These are phyloP conservation scores for Bubalus kerabau DNA, from an alignment of 2,113 vertebrate species.

Conservation along the genomic window DNA sequence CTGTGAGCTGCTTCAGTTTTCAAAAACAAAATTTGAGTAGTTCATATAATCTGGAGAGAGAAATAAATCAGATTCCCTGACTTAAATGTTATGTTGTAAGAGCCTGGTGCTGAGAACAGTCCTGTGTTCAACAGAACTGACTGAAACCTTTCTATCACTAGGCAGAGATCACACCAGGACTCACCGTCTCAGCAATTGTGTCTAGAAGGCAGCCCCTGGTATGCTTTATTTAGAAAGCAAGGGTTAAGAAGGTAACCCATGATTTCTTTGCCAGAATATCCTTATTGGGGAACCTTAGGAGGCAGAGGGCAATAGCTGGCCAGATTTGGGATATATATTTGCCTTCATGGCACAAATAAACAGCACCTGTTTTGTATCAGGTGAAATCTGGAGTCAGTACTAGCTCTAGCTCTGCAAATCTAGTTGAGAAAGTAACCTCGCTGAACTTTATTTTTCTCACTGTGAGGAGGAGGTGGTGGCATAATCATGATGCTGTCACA, in stretches of 20 bases:
- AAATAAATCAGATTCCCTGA: neutral
- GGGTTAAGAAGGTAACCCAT: neutral
- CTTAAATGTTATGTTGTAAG: neutral
- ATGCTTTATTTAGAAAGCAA: neutral
- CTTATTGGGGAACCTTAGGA: neutral
- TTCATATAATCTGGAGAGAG: neutral
- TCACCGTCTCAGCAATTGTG: neutral
- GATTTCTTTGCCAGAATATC: neutral
- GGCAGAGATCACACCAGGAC: neutral
- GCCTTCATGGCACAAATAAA: neutral
- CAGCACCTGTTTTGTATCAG: neutral
- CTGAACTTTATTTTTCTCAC: neutral
- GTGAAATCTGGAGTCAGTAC: neutral
- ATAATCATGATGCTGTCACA: neutral
- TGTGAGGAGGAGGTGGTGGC: neutral
- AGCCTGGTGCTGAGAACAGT: neutral
- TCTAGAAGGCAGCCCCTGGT: neutral
- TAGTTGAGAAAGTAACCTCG: neutral
- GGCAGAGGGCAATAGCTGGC: neutral
- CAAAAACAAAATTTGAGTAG: neutral
- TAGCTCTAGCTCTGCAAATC: neutral
- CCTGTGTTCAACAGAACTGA: rapidly evolving
- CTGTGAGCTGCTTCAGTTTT: neutral
- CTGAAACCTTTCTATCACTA: neutral
- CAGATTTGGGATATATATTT: neutral